These are phyloP conservation scores for Syngnathoides biaculeatus DNA, from an alignment of 2,113 vertebrate species.

Conservation along the genomic window DNA sequence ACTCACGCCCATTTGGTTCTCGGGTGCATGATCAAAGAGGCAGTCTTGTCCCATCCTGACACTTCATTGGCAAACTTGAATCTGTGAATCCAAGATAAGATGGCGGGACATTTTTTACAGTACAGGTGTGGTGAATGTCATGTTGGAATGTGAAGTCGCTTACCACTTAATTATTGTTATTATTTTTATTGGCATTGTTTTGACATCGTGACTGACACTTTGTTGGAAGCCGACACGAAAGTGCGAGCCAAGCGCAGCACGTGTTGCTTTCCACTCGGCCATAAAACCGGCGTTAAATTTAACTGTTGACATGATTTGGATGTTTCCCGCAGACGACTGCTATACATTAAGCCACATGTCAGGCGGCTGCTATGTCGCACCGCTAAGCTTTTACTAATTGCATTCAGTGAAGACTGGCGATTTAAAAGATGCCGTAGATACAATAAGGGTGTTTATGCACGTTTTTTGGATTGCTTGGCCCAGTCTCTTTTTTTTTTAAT, in stretches of 20 bases:
- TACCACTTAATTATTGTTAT: not conserved
- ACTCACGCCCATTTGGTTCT: constrained; percentile 36
- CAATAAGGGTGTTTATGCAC: no score
- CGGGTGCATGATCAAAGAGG: constrained; percentile 41
- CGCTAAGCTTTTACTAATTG: not conserved
- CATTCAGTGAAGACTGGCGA: no score
- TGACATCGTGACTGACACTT: not conserved
- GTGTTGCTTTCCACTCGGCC: not conserved
- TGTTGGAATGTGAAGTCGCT: not conserved
- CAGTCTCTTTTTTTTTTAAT: no score
- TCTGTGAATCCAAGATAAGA: not conserved
- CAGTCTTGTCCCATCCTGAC: not conserved
- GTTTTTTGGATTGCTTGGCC: no score
- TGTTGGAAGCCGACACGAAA: not conserved
- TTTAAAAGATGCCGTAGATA: no score
- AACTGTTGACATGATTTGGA: not conserved
- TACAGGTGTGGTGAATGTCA: not conserved
- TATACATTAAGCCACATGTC: not conserved
- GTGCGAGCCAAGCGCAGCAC: not conserved
- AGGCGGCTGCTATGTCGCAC: not conserved
- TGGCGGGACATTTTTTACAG: not conserved
- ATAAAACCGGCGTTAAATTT: not conserved
- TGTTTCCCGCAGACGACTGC: not conserved
- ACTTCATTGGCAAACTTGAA: not conserved
- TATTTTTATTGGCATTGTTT: not conserved